Evolutionary conservation across 2,797 vertebrate species (phyloP), one percentile per base, ranked within the genome.

Genomic region (Galagoides demidoff): DNA sequence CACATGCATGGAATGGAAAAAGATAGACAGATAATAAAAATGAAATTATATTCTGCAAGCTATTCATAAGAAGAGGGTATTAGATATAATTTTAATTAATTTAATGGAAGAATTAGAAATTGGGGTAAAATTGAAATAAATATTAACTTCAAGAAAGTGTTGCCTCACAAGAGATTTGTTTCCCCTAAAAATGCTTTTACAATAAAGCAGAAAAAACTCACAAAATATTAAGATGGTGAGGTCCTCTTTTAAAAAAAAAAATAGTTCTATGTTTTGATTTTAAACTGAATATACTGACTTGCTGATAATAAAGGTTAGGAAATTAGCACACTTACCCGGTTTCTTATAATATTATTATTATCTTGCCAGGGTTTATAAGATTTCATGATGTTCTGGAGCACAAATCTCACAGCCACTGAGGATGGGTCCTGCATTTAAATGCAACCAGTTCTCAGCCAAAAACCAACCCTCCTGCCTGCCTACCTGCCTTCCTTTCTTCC

Each of bases 141-240:
- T 89, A 89, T 91, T 89, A 96, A 96, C 45, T 93, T 89, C 55
- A 77, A 11, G 77, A 93, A 86, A 93, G 84, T 79, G 7, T 89
- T 92, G 55, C n/a, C 90, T 94, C 39, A 52, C 17, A 39, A 39
- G 8, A 64, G 12, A 23, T 88, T 70, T 89, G 86, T 83, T 34
- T 19, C 17, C 31, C 34, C 34, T 64, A 82, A 68, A 94, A 95
- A 66, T 45, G 49, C 10, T 85, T 92, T 89, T 66, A 90, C 31
- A 89, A 59, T 92, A 84, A 94, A 81, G 20, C 85, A 96, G 23
- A 82, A 92, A 84, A 74, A 61, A 11, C 17, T 68, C 88, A 5
- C 57, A 73, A 92, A 92, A 77, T 88, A 68, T 83, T 92, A 73
- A 88, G 23, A 63, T 82, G 37, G 57, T 45, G 13, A 76, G 81